These are phyloP conservation scores for Psilopsiagon aymara DNA, from an alignment of 2,113 vertebrate species.

Conservation along the genomic window DNA sequence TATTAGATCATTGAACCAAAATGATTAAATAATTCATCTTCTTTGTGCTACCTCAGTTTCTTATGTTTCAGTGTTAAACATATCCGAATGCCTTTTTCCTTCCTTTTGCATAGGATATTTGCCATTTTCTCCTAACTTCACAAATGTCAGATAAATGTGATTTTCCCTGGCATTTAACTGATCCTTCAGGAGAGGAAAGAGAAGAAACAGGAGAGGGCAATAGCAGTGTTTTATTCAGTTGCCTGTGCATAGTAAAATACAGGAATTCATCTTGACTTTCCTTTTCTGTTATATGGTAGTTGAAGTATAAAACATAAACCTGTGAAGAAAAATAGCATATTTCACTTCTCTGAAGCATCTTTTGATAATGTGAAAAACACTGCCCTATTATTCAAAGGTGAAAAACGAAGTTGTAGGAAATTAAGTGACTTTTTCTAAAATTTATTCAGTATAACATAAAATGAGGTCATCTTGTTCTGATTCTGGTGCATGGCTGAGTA, in stretches of 20 bases:
- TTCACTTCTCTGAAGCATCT: not conserved
- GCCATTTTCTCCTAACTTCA: not conserved
- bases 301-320: not conserved
- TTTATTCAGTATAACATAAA: constrained; percentile 9
- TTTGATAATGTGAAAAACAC: not conserved
- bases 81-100: not conserved
- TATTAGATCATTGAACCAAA: not conserved
- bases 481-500: not conserved
- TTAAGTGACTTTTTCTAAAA: not conserved
- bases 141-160: not conserved
- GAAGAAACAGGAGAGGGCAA: not conserved
- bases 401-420: not conserved
- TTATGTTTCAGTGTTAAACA: not conserved
- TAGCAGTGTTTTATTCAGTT: not conserved
- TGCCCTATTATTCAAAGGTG: not conserved
- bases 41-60: not conserved
- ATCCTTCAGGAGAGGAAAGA: not conserved
- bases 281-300: not conserved
- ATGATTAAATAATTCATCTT: not conserved
- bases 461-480: constrained; percentile 25
- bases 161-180: not conserved
- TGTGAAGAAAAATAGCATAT: not conserved
- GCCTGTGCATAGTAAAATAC: not conserved
- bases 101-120: not conserved
- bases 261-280: not conserved